Conservation (phyloP, 2,113 vertebrate species). For the Anhinga anhinga region DNA sequence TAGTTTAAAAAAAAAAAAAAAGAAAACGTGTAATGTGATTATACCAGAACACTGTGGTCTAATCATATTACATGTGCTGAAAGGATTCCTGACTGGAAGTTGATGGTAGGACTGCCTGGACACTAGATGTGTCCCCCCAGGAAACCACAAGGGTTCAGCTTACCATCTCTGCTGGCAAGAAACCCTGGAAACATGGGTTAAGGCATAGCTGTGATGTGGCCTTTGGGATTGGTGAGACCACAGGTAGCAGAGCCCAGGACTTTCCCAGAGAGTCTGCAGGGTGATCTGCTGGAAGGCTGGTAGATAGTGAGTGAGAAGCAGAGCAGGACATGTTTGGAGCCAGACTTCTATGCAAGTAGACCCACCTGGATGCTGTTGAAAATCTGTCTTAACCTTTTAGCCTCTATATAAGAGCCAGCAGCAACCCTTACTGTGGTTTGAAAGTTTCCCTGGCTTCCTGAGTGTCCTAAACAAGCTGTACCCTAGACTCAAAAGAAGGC, state of each 20-base stretch:
- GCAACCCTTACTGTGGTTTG: not conserved
- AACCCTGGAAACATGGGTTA: not conserved
- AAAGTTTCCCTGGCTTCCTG: not conserved
- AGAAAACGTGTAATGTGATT: not conserved
- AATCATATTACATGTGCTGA: not conserved
- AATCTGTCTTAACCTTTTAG: not conserved
- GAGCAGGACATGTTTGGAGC: not conserved
- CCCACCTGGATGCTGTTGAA: not conserved
- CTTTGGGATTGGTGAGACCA: not conserved
- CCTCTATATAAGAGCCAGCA: not conserved
- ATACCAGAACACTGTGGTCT: not conserved
- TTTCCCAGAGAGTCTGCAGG: not conserved
- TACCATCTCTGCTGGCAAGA: not conserved
- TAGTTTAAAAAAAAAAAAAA: not conserved
- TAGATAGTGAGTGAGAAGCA: not conserved
- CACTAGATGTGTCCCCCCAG: not conserved
- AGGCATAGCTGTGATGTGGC: not conserved
- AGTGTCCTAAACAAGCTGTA: not conserved
- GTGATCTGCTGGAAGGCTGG: not conserved
- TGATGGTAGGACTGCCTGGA: not conserved
- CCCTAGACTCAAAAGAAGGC: not conserved
- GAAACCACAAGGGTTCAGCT: not conserved
- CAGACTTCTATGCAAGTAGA: not conserved
- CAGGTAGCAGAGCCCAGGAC: not conserved
- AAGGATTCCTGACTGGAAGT: not conserved